phyloP scores from a whole-genome alignment of 1,140 invertebrate species.

The Teleopsis dalmanni region DNA sequence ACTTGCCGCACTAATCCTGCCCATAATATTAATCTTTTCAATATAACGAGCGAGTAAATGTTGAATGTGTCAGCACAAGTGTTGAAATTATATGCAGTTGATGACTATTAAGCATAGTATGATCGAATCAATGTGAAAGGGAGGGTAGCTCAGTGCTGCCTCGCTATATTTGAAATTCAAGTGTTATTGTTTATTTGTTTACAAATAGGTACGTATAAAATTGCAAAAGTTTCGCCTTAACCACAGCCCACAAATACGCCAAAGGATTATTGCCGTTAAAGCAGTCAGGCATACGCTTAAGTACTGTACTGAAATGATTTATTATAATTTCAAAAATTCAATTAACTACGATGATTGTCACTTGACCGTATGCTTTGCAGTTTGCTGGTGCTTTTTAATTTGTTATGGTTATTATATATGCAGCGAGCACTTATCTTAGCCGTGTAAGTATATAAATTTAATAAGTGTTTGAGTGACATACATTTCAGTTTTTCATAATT shows the following conservation, averaged over 20 bases:
- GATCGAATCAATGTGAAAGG: neutral
- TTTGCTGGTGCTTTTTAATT: too few relatives aligned
- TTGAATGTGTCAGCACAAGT: constrained; percentile 43
- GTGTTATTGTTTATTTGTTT: constrained; percentile 22
- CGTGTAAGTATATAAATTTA: neutral
- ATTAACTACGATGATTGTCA: constrained; percentile 43
- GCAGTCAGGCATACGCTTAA: constrained; percentile 25
- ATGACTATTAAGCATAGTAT: neutral
- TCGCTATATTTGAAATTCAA: neutral
- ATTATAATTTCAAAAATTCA: constrained; percentile 41
- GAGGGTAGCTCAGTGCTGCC: neutral
- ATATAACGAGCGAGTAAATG: too few relatives aligned
- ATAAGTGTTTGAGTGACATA: too few relatives aligned
- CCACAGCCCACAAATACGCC: constrained; percentile 23
- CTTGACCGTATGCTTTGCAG: constrained; percentile 40
- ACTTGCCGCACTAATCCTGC: constrained; percentile 9
- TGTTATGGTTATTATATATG: too few relatives aligned
- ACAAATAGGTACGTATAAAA: too few relatives aligned
- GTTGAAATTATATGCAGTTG: constrained; percentile 30
- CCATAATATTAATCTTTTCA: constrained; percentile 37
- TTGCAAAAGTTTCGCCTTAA: constrained; percentile 19
- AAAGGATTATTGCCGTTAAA: constrained; percentile 20
- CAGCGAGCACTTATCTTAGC: neutral
- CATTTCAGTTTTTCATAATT: too few relatives aligned
- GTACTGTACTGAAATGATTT: constrained; percentile 43